Base-by-base conservation (phyloP, 2,888 invertebrate species). In the Lasioglossum calceatum region DNA sequence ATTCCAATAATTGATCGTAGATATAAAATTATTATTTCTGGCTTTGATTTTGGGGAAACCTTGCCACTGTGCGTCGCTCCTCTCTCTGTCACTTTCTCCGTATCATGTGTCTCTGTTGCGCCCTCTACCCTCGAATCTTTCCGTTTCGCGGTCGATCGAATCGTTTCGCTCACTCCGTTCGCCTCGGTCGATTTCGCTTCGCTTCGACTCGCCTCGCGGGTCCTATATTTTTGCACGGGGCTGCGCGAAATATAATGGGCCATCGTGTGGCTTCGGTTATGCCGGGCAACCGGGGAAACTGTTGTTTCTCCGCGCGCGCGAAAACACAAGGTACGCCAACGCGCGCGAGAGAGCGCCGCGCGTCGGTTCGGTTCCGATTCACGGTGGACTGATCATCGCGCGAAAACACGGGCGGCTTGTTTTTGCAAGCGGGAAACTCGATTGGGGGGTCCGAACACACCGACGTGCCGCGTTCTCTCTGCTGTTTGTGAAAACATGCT, bases 331-430 rank as follows among this genome's bases (percentile, higher is more conserved):
- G 89, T 87, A 79, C 84, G 86, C 77, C 77, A 54, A n/a, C 54
- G 54, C 87, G 88, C 67, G 67, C 32, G 67, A 67, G 54, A 54
- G 50, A 54, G 50, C 23, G 50, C 36, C 36, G 36, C 27, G 61
- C 54, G 54, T n/a, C 23, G 10, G 54, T 54, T 54, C 54, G 88
- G 86, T 82, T 87, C 79, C 85, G 91, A 80, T 91, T 91, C 87
- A 91, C 91, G 91, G 91, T 91, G 88, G 91, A 91, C 84, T 88
- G 91, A 90, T 90, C 91, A 91, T 87, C 84, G 91, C 88, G 88
- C 79, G 91, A 90, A 91, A 91, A 91, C 91, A 91, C 82, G 89
- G 80, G 72, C 85, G 82, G 88, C 77, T 89, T 91, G 91, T 91
- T 91, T 91, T 91, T 87, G 74, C 86, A 90, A 86, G 88, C 83